Percentiles rank a stretch among this genome's conserved stretches.
Conservation (phyloP, 2,797 vertebrate species). For the Ispidina picta region DNA sequence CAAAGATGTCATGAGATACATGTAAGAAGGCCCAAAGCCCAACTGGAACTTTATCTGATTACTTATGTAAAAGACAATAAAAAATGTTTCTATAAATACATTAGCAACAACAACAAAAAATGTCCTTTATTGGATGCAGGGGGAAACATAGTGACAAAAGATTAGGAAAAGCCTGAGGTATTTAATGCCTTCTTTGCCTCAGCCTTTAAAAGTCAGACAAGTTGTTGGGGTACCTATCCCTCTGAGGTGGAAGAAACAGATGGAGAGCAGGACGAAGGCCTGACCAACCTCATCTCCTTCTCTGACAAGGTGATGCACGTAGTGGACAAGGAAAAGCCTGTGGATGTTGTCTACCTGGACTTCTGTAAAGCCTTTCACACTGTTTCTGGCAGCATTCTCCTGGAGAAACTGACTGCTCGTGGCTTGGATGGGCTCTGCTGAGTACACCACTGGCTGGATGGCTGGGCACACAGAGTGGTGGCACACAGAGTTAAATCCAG, state of each 20-base stretch:
- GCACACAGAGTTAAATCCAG: background rate
- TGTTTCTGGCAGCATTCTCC: background rate
- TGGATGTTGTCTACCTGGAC: too few relatives aligned
- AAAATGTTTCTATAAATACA: background rate
- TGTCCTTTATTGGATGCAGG: background rate
- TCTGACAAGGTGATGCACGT: background rate
- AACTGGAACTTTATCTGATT: background rate
- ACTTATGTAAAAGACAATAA: background rate
- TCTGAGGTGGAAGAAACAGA: background rate
- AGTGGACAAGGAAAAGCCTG: background rate
- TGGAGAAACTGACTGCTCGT: background rate
- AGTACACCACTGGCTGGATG: background rate
- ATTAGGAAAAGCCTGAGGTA: background rate
- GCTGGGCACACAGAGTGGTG: background rate
- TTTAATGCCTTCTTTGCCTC: background rate
- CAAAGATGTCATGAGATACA: background rate
- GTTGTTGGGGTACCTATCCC: background rate
- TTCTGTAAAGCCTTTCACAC: background rate
- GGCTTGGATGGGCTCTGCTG: background rate
- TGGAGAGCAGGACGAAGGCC: background rate
- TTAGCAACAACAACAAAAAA: too few relatives aligned
- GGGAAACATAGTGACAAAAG: background rate
- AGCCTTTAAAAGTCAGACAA: background rate
- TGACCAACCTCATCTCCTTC: background rate
- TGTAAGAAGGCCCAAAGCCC: background rate